Base-by-base conservation (phyloP, 2,888 invertebrate genomes). In the Trypoxylon attenuatum region DNA sequence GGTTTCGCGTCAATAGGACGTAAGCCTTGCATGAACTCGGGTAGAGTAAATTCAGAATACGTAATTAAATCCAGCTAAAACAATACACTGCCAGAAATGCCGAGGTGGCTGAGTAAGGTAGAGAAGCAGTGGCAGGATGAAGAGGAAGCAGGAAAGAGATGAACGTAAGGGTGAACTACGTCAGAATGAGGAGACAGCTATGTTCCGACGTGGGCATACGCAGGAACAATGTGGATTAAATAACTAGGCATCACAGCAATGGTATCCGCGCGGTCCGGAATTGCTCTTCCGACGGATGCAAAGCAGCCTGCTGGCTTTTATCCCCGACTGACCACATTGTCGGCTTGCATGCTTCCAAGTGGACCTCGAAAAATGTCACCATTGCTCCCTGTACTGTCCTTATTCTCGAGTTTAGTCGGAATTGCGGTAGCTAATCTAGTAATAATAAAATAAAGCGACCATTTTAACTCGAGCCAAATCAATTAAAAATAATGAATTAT, bases 191-290 rank as follows among this genome's bases (percentile, higher is more conserved):
- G 13, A 27, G 25, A 19, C 22, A 33, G 33, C 33, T 13, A 33
- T 29, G 18, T 25, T n/a, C 19, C 33, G 45, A 38, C 27, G 21
- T 8, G 3, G 13, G 19, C 19, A 46, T n/a, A 71, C 69, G 57
- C 68, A 69, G 69, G 77, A 77, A 79, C 79, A 79, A 80, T 80
- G 78, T 46, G 71, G 71, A 78, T 82, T 79, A 78, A 80, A 81
- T 78, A 74, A 65, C 65, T 64, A 64, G 69, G 68, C 63, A 52
- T 73, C 52, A 43, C 50, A 53, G 50, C 59, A 53, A 59, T 54
- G 66, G 55, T 62, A 73, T 68, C 61, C 70, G 57, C 59, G 50
- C 49, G 15, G 50, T 38, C 18, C 27, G 52, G 41, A 71, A 71
- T 71, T 71, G 71, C 71, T 59, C 66, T 45, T 60, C 56, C 58